Base-by-base conservation (phyloP, 2,113 vertebrate species). In the Malaclemys terrapin region DNA sequence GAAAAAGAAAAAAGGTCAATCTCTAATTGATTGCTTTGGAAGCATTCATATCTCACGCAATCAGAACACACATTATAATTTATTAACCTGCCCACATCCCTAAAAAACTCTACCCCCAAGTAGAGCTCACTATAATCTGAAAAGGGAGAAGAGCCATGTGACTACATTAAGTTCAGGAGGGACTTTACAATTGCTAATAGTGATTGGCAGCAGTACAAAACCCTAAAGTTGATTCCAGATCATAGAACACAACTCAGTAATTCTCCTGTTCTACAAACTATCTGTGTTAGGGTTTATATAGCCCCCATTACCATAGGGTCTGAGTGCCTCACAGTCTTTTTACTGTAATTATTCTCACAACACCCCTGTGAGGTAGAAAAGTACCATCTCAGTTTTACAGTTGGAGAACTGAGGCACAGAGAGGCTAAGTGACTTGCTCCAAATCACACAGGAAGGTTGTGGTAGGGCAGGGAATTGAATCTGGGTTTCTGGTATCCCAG, bases 341-440 rank as follows among this genome's bases (percentile, higher is more conserved):
- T 59, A 88, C 85, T 4, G 16, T 0, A 0, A 82, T 94, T 94
- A 29, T 16, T 35, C 1, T 2, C 19, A 27, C 50, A 91, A 93
- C 53, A 91, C 17, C 82, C 89, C 86, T 22, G 17, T 13, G 38
- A 65, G 47, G 62, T 75, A 88, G 35, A 45, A 93, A 94, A 97
- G 76, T 9, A 85, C 2, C 3, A 11, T 3, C 82, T 93, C n/a
- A 17, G 2, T 96, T 92, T 27, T 56, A 79, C n/a, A 93, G 69
- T 45, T 31, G 27, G 13, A 95, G 87, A 84, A 80, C 2, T 7
- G 20, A 91, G n/a, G 22, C 86, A 81, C 11, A 50, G n/a, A 88
- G 31, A 5, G 8, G 42, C 45, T 90, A 88, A 35, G 16, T n/a
- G 31, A n/a, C 35, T n/a, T 69, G 62, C 35, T n/a, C 62, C 35